A percentile compares a stretch with the other conserved stretches of the same genome.
phyloP scores from a whole-genome alignment of 1,140 invertebrate genomes.

The Heliconius hewitsoni region DNA sequence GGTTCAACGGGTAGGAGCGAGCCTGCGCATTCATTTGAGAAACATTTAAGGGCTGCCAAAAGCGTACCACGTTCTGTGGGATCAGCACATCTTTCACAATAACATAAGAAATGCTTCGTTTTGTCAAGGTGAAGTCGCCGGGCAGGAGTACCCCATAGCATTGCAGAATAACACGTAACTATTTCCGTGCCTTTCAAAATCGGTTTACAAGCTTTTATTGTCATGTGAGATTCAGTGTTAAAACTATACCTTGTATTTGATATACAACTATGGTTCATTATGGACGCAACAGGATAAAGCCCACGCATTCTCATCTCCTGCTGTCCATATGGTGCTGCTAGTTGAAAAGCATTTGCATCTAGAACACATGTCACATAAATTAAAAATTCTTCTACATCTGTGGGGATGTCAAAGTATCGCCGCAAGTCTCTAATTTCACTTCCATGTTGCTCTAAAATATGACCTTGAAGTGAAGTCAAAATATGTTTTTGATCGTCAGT shows the following conservation, averaged over 20 bases:
- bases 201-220: conserved; percentile 83
- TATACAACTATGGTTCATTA: conserved; percentile 89
- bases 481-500: conserved; percentile 80
- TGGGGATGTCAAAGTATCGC: conserved; percentile 81
- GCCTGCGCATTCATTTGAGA: conserved; percentile 69
- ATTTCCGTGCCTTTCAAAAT: conserved; percentile 86
- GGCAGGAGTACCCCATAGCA: conserved; percentile 87
- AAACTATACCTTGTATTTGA: conserved; percentile 88
- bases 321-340: conserved; percentile 74
- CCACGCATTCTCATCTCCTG: conserved; percentile 84
- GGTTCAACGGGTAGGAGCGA: conserved; percentile 75
- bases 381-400: conserved; percentile 84
- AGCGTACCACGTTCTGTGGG: conserved; percentile 82
- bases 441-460: conserved; percentile 80
- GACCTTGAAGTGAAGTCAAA: conserved; percentile 82
- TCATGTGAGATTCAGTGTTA: conserved; percentile 82
- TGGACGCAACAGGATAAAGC: conserved; percentile 86
- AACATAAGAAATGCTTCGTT: conserved; percentile 89
- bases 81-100: conserved; percentile 87
- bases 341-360: conserved; percentile 90
- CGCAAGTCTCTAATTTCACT: conserved; percentile 83
- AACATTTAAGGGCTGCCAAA: conserved; percentile 80
- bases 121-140: conserved; percentile 84
- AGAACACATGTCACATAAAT: conserved; percentile 83
- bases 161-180: conserved; percentile 86